phyloP scores from a whole-genome alignment of 1,140 invertebrate genomes.

The Drosophila nigromelanica region DNA sequence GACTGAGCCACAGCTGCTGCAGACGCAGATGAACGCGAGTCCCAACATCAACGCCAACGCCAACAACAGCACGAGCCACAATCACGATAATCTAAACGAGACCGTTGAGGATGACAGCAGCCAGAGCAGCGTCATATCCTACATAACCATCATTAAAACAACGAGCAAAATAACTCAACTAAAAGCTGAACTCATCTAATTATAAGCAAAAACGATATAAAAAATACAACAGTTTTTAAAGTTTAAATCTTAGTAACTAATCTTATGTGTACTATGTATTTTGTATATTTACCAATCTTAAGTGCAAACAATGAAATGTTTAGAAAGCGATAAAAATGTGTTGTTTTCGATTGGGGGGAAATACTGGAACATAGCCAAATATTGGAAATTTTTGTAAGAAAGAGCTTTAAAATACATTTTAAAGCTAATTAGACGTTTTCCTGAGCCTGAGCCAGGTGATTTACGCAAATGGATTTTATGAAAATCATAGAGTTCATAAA shows the following conservation, averaged over 20 bases:
- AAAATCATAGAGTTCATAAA: no score
- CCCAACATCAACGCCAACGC: not conserved
- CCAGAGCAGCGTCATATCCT: slow-evolving; percentile 83
- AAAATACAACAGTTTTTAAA: slow-evolving; percentile 12
- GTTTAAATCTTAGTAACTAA: slow-evolving; percentile 17
- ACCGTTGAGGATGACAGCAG: slow-evolving; percentile 83
- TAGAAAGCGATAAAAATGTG: not conserved
- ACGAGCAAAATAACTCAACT: slow-evolving; percentile 22
- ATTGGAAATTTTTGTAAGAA: no score
- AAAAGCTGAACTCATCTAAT: slow-evolving; percentile 12
- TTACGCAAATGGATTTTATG: no score
- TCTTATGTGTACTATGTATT: slow-evolving; percentile 18
- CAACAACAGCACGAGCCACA: slow-evolving; percentile 24
- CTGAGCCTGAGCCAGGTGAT: no score
- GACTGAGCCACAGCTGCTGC: slow-evolving; percentile 17
- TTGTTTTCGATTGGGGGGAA: not conserved
- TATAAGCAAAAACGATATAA: not conserved
- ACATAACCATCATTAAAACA: slow-evolving; percentile 47
- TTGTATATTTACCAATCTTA: slow-evolving; percentile 20
- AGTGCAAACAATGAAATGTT: slow-evolving; percentile 12
- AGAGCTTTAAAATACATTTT: no score
- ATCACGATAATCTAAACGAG: slow-evolving; percentile 67
- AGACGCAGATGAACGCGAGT: not conserved
- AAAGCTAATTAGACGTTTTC: no score
- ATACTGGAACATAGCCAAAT: no score